A percentile compares a stretch with the other conserved stretches of the same genome.
Conservation (phyloP, 2,113 vertebrate species). For the Charina bottae region DNA sequence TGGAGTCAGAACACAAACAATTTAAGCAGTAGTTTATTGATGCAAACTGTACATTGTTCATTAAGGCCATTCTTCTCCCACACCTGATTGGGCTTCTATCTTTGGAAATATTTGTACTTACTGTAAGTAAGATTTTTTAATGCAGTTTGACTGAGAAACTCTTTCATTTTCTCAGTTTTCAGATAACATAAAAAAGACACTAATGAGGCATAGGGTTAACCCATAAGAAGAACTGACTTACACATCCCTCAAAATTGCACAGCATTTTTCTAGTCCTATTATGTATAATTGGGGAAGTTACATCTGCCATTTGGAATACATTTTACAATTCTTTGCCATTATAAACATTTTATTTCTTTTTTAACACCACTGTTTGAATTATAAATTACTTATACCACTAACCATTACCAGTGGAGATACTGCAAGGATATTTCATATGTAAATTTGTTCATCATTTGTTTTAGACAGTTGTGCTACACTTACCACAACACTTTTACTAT, state of each 20-base stretch:
- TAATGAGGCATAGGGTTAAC: not conserved
- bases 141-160: not conserved
- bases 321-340: constrained; percentile 21
- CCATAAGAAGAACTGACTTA: not conserved
- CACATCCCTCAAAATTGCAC: not conserved
- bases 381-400: not conserved
- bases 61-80: not conserved
- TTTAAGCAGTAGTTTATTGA: not conserved
- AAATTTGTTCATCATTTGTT: not conserved
- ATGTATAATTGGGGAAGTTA: not conserved
- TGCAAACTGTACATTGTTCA: not conserved
- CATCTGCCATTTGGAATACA: constrained; percentile 5
- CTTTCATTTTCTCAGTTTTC: not conserved
- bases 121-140: not conserved
- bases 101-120: not conserved
- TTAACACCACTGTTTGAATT: not conserved
- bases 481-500: not conserved
- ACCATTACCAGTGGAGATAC: not conserved
- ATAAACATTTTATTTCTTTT: rapidly evolving
- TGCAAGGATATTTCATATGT: not conserved
- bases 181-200: not conserved
- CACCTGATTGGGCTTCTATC: rapidly evolving
- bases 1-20: not conserved
- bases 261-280: constrained; percentile 1
- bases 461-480: not conserved